These are phyloP conservation scores for Strigamia maritima DNA, from an alignment of 2,888 invertebrate genomes.

Conservation along the genomic window DNA sequence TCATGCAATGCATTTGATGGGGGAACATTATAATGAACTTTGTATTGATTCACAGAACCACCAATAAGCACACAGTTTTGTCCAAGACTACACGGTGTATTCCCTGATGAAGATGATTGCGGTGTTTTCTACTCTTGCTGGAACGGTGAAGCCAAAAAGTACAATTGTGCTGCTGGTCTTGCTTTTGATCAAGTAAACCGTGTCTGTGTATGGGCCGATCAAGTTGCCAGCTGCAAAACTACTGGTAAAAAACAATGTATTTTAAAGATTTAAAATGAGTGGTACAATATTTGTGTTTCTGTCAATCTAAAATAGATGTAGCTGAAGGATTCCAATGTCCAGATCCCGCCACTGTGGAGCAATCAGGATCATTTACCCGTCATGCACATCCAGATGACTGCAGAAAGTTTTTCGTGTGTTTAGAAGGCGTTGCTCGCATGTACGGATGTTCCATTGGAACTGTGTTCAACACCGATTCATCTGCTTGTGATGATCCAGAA, in stretches of 20 bases:
- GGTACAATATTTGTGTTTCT: background rate
- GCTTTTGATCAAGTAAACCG: constrained; percentile 90
- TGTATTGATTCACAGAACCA: constrained; percentile 62
- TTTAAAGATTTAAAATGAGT: background rate
- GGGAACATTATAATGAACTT: background rate
- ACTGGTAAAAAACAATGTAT: constrained; percentile 64
- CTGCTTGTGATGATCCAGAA: constrained; percentile 91
- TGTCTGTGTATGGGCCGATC: constrained; percentile 95
- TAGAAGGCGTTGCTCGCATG: constrained; percentile 84
- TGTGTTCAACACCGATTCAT: constrained; percentile 85
- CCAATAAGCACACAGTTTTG: constrained; percentile 81
- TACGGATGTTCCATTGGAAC: constrained; percentile 95
- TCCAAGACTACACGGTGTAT: constrained; percentile 83
- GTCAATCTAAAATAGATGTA: constrained; percentile 64
- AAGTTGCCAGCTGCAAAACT: constrained; percentile 84
- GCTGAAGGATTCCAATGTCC: constrained; percentile 86
- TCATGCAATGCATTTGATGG: background rate
- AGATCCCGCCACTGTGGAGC: constrained; percentile 67
- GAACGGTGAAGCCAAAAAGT: constrained; percentile 90
- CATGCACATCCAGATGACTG: constrained; percentile 81
- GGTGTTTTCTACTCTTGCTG: constrained; percentile 96
- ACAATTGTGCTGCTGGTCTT: constrained; percentile 90
- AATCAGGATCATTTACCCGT: constrained; percentile 78
- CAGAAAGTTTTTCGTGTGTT: constrained; percentile 90
- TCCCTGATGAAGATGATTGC: constrained; percentile 81